These are phyloP conservation scores for Pao palembangensis DNA, from an alignment of 2,113 vertebrate genomes.

Conservation along the genomic window DNA sequence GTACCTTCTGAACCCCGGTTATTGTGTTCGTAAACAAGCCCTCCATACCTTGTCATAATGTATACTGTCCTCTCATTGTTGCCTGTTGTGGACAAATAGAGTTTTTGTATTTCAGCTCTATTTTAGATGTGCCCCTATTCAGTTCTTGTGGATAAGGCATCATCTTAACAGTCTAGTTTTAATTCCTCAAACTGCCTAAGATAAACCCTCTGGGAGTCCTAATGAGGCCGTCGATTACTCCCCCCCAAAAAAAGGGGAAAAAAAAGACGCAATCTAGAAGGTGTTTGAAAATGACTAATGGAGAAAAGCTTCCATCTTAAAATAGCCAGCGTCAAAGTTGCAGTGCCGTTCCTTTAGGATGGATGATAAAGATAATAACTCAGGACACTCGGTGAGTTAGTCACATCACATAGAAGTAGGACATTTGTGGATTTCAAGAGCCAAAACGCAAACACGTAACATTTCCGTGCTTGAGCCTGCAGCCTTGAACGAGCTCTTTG, in stretches of 20 bases:
- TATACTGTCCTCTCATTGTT: slow-evolving; percentile 7
- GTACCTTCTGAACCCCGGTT: slow-evolving; percentile 35
- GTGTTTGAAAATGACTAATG: slow-evolving; percentile 59
- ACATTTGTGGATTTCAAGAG: slow-evolving; percentile 46
- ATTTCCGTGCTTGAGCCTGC: slow-evolving; percentile 42
- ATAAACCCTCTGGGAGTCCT: slow-evolving; percentile 42
- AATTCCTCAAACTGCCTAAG: slow-evolving; percentile 31
- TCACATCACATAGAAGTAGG: slow-evolving; percentile 51
- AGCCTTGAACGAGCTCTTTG: slow-evolving; percentile 53
- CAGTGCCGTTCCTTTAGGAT: slow-evolving; percentile 40
- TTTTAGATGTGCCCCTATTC: not conserved
- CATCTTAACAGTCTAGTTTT: slow-evolving; percentile 35
- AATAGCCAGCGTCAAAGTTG: slow-evolving; percentile 48
- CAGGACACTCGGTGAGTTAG: slow-evolving; percentile 54
- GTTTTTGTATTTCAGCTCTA: not conserved
- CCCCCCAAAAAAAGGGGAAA: slow-evolving; percentile 24
- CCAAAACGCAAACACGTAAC: slow-evolving; percentile 43
- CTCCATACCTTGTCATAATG: slow-evolving; percentile 4
- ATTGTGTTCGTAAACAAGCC: slow-evolving; percentile 27
- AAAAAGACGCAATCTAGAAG: slow-evolving; percentile 54
- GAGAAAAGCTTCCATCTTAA: slow-evolving; percentile 52
- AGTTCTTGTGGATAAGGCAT: slow-evolving; percentile 10
- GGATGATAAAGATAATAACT: slow-evolving; percentile 60
- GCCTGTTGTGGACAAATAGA: no score
- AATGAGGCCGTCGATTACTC: slow-evolving; percentile 60